These are phyloP conservation scores for Megaptera novaeangliae DNA, from an alignment of 2,113 vertebrate species.

Conservation along the genomic window DNA sequence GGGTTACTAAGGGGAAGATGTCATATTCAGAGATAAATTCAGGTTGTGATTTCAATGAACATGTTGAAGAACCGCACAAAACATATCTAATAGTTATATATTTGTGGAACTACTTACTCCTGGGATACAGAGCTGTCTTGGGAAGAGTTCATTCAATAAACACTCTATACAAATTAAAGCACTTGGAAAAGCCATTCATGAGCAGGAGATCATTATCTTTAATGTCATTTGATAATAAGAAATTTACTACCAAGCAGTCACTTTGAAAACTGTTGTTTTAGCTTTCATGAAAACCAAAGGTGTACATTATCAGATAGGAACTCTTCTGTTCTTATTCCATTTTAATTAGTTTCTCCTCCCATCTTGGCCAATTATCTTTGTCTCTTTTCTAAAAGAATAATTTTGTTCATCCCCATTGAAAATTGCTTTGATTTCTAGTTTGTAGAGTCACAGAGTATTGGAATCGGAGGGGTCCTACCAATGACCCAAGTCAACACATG, in stretches of 20 bases:
- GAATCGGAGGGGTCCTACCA: background rate
- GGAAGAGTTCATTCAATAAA: background rate
- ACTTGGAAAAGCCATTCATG: background rate
- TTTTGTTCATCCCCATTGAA: background rate
- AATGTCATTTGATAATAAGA: background rate
- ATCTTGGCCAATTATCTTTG: background rate
- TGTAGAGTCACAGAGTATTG: background rate
- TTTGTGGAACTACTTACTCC: background rate
- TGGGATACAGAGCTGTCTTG: background rate
- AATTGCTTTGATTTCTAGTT: background rate
- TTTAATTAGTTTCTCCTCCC: background rate
- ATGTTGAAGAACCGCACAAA: background rate
- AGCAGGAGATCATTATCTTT: background rate
- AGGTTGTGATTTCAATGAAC: background rate
- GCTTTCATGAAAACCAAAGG: background rate
- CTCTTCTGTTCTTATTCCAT: background rate
- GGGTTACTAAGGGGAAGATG: background rate
- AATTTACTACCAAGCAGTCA: background rate
- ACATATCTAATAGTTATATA: background rate
- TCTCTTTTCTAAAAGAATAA: background rate
- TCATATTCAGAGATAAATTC: slow-evolving; percentile 1
- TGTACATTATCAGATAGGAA: background rate
- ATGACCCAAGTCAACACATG: background rate
- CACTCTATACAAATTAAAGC: background rate
- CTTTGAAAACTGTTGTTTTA: background rate